phyloP scores from a whole-genome alignment of 2,113 vertebrate species.

The Indicator maculatus region DNA sequence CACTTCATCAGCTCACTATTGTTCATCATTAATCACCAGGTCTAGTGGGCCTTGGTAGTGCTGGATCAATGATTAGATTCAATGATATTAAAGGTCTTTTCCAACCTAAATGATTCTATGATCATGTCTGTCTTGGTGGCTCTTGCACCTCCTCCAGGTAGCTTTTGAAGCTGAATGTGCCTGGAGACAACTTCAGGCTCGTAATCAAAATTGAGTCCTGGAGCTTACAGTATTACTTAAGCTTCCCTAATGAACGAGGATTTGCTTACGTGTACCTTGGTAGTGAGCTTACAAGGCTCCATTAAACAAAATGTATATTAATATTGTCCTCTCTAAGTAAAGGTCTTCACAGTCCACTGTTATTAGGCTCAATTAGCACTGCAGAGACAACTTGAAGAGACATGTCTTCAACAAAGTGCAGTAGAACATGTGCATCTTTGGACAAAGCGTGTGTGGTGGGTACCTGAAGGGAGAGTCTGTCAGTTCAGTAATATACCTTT shows the following conservation, averaged over 20 bases:
- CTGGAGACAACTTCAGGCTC: not conserved
- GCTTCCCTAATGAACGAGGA: not conserved
- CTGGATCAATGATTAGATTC: too few species aligned
- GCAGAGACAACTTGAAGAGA: not conserved
- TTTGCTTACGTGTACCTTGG: not conserved
- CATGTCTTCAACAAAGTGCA: not conserved
- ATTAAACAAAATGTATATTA: not conserved
- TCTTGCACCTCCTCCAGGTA: too few species aligned
- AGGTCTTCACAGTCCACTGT: not conserved
- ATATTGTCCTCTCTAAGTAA: not conserved
- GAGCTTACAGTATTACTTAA: not conserved
- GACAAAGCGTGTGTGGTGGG: not conserved
- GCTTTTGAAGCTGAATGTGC: not conserved
- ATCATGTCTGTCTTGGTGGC: too few species aligned
- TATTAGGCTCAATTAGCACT: not conserved
- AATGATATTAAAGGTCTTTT: too few species aligned
- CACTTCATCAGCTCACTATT: not conserved
- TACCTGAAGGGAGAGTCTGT: not conserved
- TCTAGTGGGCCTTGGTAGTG: too few species aligned
- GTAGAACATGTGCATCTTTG: not conserved
- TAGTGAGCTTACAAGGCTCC: not conserved
- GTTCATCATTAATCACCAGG: too few species aligned
- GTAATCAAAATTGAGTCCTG: not conserved
- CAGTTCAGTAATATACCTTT: not conserved
- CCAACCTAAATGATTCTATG: too few species aligned